Base-by-base conservation (phyloP, 2,888 invertebrate genomes). In the Mesorhabditis sp. region DNA sequence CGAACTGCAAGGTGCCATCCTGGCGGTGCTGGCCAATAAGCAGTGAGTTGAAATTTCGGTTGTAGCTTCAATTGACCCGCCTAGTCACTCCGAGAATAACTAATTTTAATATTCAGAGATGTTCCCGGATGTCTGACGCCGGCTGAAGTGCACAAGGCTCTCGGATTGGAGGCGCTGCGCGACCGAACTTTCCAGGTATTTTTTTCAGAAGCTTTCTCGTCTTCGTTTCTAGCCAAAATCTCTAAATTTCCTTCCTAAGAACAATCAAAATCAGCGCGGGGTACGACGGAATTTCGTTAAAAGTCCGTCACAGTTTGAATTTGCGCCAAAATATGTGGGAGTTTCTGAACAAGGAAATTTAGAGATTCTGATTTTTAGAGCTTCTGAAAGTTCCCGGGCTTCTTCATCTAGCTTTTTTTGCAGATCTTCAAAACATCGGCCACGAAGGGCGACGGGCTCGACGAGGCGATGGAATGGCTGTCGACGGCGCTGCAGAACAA, bases 181-280 rank as follows among this genome's bases (percentile, higher is more conserved):
- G 95, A 94, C 88, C 90, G 97, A 86, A 96, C 96, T 86, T 97
- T 98, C 90, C 95, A 96, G 90, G 97, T 98, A 86, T 98, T 98
- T 50, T n/a, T 50, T 28, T n/a, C n/a, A n/a, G n/a, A n/a, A n/a
- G n/a, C n/a, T n/a, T n/a, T n/a, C n/a, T n/a, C n/a, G n/a, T n/a
- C n/a, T n/a, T n/a, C n/a, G n/a, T n/a, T n/a, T n/a, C n/a, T n/a
- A n/a, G n/a, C n/a, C n/a, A n/a, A n/a, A n/a, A n/a, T n/a, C n/a
- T n/a, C n/a, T n/a, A n/a, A n/a, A n/a, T n/a, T n/a, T n/a, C n/a
- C n/a, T n/a, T n/a, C n/a, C n/a, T n/a, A n/a, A n/a, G n/a, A n/a
- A n/a, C n/a, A n/a, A n/a, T n/a, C n/a, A n/a, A n/a, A 28, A 28
- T 28, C 28, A 28, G 28, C 28, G 28, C 1, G 1, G 28, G 28